Conservation (phyloP, 2,797 vertebrate genomes). For the Anas bahamensis region DNA sequence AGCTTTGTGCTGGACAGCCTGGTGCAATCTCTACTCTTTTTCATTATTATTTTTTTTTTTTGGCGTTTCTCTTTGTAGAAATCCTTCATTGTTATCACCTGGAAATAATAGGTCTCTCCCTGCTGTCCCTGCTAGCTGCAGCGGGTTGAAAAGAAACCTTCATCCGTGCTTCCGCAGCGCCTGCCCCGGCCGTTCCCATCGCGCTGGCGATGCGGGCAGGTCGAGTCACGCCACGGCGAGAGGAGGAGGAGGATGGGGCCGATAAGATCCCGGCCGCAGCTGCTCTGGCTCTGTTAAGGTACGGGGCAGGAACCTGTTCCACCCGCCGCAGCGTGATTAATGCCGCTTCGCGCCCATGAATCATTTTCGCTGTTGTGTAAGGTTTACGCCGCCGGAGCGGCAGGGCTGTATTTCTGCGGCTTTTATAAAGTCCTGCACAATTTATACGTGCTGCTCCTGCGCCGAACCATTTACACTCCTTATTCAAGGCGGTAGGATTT, state of each 20-base stretch:
- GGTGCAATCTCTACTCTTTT: not conserved
- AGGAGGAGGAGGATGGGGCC: not conserved
- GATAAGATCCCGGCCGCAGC: constrained; percentile 21
- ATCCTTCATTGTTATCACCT: constrained; percentile 27
- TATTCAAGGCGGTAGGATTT: constrained; percentile 45
- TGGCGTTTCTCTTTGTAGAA: constrained; percentile 1
- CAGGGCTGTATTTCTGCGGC: constrained; percentile 40
- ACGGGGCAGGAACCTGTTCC: constrained; percentile 46
- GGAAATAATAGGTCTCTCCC: constrained; percentile 20
- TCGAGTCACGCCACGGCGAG: not conserved
- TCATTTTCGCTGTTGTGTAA: constrained; percentile 47
- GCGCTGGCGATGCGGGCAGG: not conserved
- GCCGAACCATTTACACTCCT: constrained; percentile 25
- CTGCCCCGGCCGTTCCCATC: constrained; percentile 1
- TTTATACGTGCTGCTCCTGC: constrained; percentile 23
- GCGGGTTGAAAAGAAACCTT: not conserved
- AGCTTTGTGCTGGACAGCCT: constrained; percentile 21
- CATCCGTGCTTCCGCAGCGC: not conserved
- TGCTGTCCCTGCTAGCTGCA: not conserved
- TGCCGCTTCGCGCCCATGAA: constrained; percentile 19
- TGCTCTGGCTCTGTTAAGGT: constrained; percentile 2
- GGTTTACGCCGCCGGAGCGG: not conserved
- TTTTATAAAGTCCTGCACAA: constrained; percentile 44
- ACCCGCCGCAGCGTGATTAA: constrained; percentile 23
- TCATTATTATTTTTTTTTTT: not conserved